These are phyloP conservation scores for Cyphomyrus discorhynchus DNA, from an alignment of 2,113 vertebrate genomes.

Conservation along the genomic window DNA sequence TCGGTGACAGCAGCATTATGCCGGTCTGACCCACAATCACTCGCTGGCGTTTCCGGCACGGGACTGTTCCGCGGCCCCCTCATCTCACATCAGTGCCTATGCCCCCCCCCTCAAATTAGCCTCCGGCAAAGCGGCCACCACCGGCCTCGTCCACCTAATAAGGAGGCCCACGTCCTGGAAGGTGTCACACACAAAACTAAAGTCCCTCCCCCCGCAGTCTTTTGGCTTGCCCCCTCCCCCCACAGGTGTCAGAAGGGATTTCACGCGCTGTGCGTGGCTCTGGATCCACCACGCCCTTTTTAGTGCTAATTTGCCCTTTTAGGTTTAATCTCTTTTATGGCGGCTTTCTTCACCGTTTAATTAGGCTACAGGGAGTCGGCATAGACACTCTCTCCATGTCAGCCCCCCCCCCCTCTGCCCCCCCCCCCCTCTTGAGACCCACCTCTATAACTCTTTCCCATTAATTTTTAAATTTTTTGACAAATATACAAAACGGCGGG, in stretches of 20 bases:
- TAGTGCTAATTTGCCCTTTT: constrained; percentile 70
- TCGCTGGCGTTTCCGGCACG: not conserved
- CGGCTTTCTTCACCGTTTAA: constrained; percentile 64
- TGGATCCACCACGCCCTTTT: constrained; percentile 59
- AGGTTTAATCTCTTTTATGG: constrained; percentile 66
- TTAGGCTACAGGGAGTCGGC: constrained; percentile 67
- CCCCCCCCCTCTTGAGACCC: constrained; percentile 42
- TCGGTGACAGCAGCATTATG: not conserved
- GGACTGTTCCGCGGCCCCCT: not conserved
- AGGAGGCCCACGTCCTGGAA: too few relatives aligned
- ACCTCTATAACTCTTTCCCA: too few relatives aligned
- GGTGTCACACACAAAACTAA: not conserved
- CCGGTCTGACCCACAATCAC: not conserved
- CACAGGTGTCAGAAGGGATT: constrained; percentile 61
- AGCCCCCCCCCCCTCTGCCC: constrained; percentile 36
- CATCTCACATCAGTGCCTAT: not conserved
- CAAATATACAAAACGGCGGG: too few relatives aligned
- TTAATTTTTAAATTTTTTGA: too few relatives aligned
- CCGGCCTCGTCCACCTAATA: too few relatives aligned
- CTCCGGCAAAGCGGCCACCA: too few relatives aligned
- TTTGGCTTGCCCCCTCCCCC: not conserved
- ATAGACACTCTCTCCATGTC: constrained; percentile 33
- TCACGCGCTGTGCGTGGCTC: constrained; percentile 55
- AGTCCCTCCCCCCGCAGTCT: constrained; percentile 20
- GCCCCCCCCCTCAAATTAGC: too few relatives aligned